Evolutionary conservation across 2,797 vertebrate genomes (phyloP).

Genomic region (Scyliorhinus canicula): DNA sequence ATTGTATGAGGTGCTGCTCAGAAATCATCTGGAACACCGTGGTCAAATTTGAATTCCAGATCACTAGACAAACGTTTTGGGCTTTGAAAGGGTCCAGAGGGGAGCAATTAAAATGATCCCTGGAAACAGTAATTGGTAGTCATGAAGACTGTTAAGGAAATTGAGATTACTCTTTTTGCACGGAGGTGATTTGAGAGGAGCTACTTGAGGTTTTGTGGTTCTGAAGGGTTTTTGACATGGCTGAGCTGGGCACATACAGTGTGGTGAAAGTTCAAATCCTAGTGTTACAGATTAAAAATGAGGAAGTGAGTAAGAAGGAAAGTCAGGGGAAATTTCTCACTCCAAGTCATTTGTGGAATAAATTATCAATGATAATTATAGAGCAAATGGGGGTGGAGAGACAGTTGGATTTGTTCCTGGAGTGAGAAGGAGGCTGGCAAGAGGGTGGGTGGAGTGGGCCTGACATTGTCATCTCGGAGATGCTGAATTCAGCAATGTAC

Average conservation of each 20-base stretch:
- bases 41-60: not conserved
- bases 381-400: not conserved
- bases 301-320: slow-evolving; percentile 10
- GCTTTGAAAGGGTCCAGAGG: not conserved
- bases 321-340: not conserved
- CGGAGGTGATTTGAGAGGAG: not conserved
- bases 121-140: not conserved
- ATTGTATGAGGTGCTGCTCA: not conserved
- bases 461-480: not conserved
- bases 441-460: not conserved
- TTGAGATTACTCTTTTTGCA: not conserved
- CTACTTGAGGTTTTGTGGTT: slow-evolving; percentile 25
- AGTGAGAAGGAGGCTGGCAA: not conserved
- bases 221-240: not conserved
- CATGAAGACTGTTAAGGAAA: not conserved
- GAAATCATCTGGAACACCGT: not conserved
- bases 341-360: not conserved
- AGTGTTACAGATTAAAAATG: not conserved
- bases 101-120: not conserved
- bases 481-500: not conserved
- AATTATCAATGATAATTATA: not conserved
- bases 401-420: no score
- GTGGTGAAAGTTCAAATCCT: not conserved
- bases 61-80: not conserved
- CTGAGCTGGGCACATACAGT: not conserved